Evolutionary conservation across 2,113 vertebrate genomes (phyloP).

Genomic region (Turnix velox): DNA sequence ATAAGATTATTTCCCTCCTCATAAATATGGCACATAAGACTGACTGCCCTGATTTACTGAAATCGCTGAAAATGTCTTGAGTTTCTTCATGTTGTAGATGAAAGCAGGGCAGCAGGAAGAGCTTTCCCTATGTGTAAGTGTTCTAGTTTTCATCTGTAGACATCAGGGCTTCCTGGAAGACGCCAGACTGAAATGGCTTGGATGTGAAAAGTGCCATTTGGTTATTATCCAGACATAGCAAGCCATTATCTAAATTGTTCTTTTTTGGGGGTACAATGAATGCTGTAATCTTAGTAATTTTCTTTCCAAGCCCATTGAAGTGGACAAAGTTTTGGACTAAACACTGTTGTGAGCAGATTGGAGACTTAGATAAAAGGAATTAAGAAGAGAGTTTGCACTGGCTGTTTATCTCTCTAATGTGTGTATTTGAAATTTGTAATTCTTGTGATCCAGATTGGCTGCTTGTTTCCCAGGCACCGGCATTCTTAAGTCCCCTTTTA

Average conservation of each 20-base stretch:
- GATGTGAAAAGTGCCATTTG: slow-evolving; percentile 11
- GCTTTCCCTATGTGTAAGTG: not conserved
- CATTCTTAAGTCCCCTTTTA: slow-evolving; percentile 40
- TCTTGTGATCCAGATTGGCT: slow-evolving; percentile 27
- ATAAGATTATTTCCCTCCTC: not conserved
- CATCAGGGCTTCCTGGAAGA: not conserved
- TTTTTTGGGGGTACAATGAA: not conserved
- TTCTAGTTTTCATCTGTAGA: not conserved
- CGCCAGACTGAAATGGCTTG: not conserved
- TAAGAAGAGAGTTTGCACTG: slow-evolving; percentile 6
- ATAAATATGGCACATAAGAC: not conserved
- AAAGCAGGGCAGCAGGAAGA: slow-evolving; percentile 13
- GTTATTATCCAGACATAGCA: not conserved
- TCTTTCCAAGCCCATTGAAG: not conserved
- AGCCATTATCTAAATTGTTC: slow-evolving; percentile 33
- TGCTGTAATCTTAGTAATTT: slow-evolving; percentile 6
- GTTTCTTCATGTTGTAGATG: not conserved
- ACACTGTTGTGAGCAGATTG: slow-evolving; percentile 21
- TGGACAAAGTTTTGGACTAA: slow-evolving; percentile 39
- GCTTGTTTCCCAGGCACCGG: not conserved
- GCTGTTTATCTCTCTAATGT: slow-evolving; percentile 36
- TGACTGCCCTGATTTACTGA: not conserved
- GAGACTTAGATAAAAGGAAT: slow-evolving; percentile 25
- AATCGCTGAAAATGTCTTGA: not conserved
- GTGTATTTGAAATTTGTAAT: not conserved